Percentiles rank a stretch among this genome's conserved stretches.
Evolutionary conservation across 2,888 invertebrate species (phyloP).

Genomic region (Epirrhoe alternata): DNA sequence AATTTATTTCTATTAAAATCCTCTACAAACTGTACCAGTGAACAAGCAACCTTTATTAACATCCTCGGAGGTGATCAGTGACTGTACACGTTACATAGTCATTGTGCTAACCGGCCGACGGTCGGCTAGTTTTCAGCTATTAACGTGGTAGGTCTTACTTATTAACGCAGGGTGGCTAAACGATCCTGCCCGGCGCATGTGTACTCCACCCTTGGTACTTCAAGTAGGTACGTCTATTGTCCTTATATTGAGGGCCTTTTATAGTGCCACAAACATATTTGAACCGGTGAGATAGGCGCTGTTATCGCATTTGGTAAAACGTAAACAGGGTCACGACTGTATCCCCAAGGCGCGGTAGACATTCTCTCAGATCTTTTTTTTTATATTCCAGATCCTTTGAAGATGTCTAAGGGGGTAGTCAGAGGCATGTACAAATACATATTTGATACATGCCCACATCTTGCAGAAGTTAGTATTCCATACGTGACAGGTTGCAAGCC

Average conservation of each 20-base stretch:
- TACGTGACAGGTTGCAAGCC: no score
- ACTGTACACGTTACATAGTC: constrained; percentile 53
- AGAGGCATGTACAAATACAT: no score
- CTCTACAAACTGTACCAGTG: constrained; percentile 25
- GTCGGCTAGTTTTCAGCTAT: constrained; percentile 81
- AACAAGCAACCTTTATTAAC: constrained; percentile 41
- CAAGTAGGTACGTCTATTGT: not conserved
- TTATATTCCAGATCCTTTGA: no score
- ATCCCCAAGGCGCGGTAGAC: no score
- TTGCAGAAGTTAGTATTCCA: no score
- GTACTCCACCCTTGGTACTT: constrained; percentile 54
- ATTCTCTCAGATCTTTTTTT: no score
- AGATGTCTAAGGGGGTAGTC: no score
- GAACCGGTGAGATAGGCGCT: no score
- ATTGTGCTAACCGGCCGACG: constrained; percentile 66
- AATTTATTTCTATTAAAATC: constrained; percentile 15
- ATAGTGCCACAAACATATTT: no score
- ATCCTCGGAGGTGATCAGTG: constrained; percentile 49
- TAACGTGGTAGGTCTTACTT: constrained; percentile 80
- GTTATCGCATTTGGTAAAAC: no score
- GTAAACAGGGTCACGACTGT: no score
- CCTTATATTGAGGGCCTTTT: not conserved
- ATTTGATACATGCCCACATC: no score
- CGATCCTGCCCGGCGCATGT: constrained; percentile 62
- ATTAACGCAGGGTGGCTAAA: constrained; percentile 79